phyloP scores from a whole-genome alignment of 2,888 invertebrate species.

The Acanthosoma haemorrhoidale region DNA sequence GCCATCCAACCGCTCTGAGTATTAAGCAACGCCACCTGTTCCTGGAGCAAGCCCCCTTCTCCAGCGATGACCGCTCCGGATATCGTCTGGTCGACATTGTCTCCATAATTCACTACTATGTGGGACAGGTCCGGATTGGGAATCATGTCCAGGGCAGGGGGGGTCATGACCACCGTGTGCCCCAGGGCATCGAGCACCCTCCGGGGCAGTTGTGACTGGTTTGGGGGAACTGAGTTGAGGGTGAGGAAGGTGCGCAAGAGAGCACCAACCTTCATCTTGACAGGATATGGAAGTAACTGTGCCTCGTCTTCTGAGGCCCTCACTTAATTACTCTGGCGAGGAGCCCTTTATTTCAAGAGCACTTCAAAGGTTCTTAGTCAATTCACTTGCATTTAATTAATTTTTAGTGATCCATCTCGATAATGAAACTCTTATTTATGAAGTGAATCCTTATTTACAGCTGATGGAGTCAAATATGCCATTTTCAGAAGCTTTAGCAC shows the following conservation, averaged over 20 bases:
- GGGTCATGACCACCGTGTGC: neutral
- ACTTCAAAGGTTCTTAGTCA: neutral
- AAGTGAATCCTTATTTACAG: no score
- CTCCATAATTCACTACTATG: neutral
- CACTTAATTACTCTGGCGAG: neutral
- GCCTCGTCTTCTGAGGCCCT: no score
- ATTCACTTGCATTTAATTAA: neutral
- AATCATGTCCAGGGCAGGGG: neutral
- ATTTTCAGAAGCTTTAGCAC: no score
- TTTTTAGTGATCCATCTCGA: neutral
- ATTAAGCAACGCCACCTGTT: neutral
- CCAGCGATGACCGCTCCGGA: neutral
- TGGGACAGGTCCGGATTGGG: neutral
- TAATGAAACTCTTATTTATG: no score
- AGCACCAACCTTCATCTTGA: neutral
- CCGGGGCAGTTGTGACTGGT: no score
- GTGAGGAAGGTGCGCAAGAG: neutral
- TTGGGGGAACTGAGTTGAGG: neutral
- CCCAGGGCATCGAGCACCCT: neutral
- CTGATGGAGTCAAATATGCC: no score
- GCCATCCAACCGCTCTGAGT: neutral
- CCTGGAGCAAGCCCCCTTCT: neutral
- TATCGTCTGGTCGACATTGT: neutral
- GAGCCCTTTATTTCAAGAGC: neutral
- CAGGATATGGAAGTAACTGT: neutral